Conservation (phyloP, 1,140 invertebrate species). For the Drosophila bocki region DNA sequence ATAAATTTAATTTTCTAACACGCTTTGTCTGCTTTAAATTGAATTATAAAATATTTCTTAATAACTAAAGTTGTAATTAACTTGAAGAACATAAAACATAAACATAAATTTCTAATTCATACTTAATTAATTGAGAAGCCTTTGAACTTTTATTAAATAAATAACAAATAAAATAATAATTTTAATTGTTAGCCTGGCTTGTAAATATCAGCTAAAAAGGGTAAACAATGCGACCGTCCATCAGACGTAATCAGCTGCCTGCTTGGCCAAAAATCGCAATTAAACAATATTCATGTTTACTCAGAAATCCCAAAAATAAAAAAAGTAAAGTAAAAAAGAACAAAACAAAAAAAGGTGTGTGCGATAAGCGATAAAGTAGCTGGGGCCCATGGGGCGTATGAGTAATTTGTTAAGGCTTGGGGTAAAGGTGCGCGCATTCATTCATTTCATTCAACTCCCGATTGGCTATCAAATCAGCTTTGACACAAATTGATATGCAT, state of each 20-base stretch:
- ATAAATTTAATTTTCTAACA: too few species aligned
- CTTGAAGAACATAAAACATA: too few species aligned
- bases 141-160: not conserved
- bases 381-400: conserved; percentile 54
- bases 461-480: conserved; percentile 45
- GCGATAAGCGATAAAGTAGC: conserved; percentile 57
- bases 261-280: conserved; percentile 28
- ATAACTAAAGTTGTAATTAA: too few species aligned
- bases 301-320: conserved; percentile 8
- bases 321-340: conserved; percentile 2
- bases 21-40: too few species aligned
- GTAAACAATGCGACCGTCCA: conserved; percentile 65
- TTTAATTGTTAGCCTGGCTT: conserved; percentile 7
- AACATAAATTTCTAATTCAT: too few species aligned
- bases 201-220: conserved; percentile 4
- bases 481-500: conserved; percentile 54
- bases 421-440: conserved; percentile 24
- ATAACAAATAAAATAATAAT: not conserved
- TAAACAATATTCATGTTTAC: conserved; percentile 58
- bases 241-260: conserved; percentile 36
- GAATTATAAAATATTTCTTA: too few species aligned
- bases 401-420: conserved; percentile 36
- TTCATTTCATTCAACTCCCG: conserved; percentile 30
- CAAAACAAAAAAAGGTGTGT: conserved; percentile 36
- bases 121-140: not conserved